Evolutionary conservation across 2,113 vertebrate genomes (phyloP).

Genomic region (Mesembrinibis cayennensis): DNA sequence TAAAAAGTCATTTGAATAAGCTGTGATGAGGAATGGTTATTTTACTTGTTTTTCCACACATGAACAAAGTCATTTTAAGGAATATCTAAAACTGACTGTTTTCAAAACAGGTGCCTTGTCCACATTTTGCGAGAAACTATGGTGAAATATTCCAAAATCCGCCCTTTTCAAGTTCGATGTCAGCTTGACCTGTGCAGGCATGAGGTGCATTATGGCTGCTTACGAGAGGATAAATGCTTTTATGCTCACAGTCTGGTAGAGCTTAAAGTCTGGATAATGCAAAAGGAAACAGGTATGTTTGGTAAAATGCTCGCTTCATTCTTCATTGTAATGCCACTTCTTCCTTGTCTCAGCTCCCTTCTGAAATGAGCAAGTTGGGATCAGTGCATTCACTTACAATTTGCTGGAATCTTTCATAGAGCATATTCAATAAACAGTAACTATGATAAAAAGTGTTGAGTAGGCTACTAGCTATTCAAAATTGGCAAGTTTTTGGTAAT

Average conservation of each 20-base stretch:
- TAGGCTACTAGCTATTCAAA: neutral
- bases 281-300: slow-evolving; percentile 83
- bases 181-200: slow-evolving; percentile 94
- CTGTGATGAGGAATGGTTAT: neutral
- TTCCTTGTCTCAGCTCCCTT: neutral
- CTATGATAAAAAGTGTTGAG: neutral
- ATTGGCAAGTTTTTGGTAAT: neutral
- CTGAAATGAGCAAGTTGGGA: neutral
- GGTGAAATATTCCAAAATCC: slow-evolving; percentile 93
- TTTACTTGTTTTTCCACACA: neutral
- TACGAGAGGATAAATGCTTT: slow-evolving; percentile 92
- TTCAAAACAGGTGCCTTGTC: slow-evolving; percentile 89
- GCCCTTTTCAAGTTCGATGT: slow-evolving; percentile 78
- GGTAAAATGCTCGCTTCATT: neutral
- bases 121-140: slow-evolving; percentile 91
- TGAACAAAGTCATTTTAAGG: neutral
- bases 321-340: neutral
- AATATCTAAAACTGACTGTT: neutral
- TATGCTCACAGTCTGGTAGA: slow-evolving; percentile 96
- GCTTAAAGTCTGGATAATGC: slow-evolving; percentile 97
- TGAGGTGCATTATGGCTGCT: slow-evolving; percentile 92
- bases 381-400: neutral
- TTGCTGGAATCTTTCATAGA: neutral
- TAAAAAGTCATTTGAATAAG: neutral
- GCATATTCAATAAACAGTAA: neutral